Base-by-base conservation (phyloP, 2,113 vertebrate genomes). In the Lutjanus erythropterus region DNA sequence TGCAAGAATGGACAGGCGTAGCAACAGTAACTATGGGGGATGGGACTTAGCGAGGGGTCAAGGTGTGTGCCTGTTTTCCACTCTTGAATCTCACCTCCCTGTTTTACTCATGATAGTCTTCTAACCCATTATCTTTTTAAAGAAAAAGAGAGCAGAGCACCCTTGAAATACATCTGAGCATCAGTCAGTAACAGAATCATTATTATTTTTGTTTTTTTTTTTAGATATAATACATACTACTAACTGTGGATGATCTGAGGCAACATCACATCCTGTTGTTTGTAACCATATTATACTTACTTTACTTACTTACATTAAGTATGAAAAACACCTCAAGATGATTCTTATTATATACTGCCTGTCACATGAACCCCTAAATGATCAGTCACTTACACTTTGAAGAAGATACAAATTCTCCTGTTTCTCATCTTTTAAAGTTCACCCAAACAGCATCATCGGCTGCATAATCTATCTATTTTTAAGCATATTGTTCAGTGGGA, bases 391-490 rank as follows among this genome's bases (percentile, higher is more conserved):
- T 12, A 49, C 50, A 49, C 33, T 66, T 75, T 61, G 41, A 83
- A 78, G 35, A 52, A 55, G 25, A 60, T 75, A 25, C 42, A 42
- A 78, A 85, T 61, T 79, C 4, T 58, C 58, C 44, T n/a, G 71
- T 73, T 73, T 61, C 58, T 41, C 18, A 60, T 65, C 35, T 71
- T 81, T 81, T 23, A 68, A 59, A 66, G 68, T 73, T 83, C 61
- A 73, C 8, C 64, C 71, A 72, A 37, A 75, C 76, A 58, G 50
- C 56, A 47, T 80, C 67, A 67, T 81, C 27, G 52, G 44, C 31
- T 55, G 60, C 65, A 66, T 67, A 73, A 75, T 61, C 21, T 44
- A 46, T 75, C 71, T 88, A 80, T 86, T 86, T 86, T 75, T 86
- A 78, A 71, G 58, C 41, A n/a, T 18, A 73, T 70, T 50, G 25